Conservation (phyloP, 1,140 invertebrate species). For the Bombus polaris region DNA sequence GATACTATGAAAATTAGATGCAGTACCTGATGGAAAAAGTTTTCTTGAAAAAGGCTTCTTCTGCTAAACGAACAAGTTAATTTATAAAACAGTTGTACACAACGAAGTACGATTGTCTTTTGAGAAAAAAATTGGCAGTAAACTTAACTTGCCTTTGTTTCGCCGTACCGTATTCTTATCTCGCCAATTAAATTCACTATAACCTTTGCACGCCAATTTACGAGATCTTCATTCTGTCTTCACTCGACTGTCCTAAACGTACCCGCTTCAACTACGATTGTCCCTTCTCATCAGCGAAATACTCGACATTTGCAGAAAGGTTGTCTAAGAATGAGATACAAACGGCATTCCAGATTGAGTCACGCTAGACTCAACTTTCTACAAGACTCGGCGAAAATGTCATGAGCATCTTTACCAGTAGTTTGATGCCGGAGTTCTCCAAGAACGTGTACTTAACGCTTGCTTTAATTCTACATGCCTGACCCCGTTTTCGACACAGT, state of each 20-base stretch:
- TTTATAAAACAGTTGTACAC: not conserved
- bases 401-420: not conserved
- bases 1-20: no score
- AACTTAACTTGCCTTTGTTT: not conserved
- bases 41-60: no score
- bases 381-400: constrained; percentile 8
- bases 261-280: not conserved
- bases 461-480: constrained; percentile 15
- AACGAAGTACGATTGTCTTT: not conserved
- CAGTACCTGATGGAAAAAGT: no score
- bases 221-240: not conserved
- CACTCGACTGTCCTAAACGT: not conserved
- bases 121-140: not conserved
- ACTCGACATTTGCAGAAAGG: not conserved
- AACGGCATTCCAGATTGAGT: not conserved
- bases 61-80: not conserved
- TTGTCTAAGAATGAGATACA: constrained; percentile 9
- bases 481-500: constrained; percentile 16
- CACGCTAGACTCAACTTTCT: not conserved
- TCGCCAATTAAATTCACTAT: not conserved
- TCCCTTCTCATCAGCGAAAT: not conserved
- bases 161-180: not conserved
- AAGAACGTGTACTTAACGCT: not conserved
- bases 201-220: not conserved
- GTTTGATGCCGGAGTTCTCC: constrained; percentile 1